A percentile compares a stretch with the other conserved stretches of the same genome.
Conservation (phyloP, 1,140 invertebrate genomes). For the Diuraphis noxia region DNA sequence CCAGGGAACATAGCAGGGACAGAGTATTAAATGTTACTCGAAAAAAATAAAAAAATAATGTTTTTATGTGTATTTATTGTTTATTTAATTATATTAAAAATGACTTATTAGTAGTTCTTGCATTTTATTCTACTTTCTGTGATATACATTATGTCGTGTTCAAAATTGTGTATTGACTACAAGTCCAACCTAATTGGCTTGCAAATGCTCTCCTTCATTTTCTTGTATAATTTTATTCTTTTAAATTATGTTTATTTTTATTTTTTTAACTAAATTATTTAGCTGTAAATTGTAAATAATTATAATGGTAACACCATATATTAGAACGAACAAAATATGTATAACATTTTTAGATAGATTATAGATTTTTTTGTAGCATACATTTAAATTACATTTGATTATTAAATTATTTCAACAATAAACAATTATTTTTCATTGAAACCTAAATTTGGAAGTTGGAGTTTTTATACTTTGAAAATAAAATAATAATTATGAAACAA, state of each 20-base stretch:
- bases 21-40: slow-evolving; percentile 61
- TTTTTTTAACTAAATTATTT: not conserved
- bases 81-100: not conserved
- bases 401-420: not conserved
- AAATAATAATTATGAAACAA: not conserved
- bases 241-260: slow-evolving; percentile 1
- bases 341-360: not conserved
- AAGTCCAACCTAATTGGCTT: not conserved
- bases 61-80: slow-evolving; percentile 12
- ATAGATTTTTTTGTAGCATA: slow-evolving; percentile 22
- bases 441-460: not conserved
- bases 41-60: slow-evolving; percentile 58
- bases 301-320: slow-evolving; percentile 18
- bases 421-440: slow-evolving; percentile 1
- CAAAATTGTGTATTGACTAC: slow-evolving; percentile 26
- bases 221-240: slow-evolving; percentile 15
- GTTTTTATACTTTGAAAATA: slow-evolving; percentile 2
- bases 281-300: slow-evolving; percentile 27
- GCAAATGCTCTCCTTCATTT: not conserved
- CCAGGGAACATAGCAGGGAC: slow-evolving; percentile 74
- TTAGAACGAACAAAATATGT: not conserved
- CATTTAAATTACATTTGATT: not conserved
- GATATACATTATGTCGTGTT: slow-evolving; percentile 36
- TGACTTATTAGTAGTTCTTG: slow-evolving; percentile 7
- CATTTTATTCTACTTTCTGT: slow-evolving; percentile 44